A percentile compares a stretch with the other conserved stretches of the same genome.
These are phyloP conservation scores for Graphium colonna DNA, from an alignment of 2,888 invertebrate species.

Conservation along the genomic window DNA sequence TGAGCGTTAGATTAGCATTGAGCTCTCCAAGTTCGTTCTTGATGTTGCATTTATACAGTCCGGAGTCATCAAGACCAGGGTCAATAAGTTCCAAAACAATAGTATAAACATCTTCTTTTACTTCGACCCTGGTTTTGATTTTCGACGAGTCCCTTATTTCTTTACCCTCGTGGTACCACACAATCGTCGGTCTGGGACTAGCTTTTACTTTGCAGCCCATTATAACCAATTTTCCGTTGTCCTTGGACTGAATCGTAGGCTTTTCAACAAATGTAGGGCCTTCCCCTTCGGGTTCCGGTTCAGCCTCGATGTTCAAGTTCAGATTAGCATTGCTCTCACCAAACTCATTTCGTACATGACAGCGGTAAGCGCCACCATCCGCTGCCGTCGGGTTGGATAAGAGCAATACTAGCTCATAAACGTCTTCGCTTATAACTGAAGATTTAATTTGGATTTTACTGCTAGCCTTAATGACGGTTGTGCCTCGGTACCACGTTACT, in stretches of 20 bases:
- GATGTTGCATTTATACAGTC: slow-evolving; percentile 98
- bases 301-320: slow-evolving; percentile 97
- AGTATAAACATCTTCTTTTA: slow-evolving; percentile 89
- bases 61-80: slow-evolving; percentile 97
- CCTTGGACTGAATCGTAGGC: slow-evolving; percentile 90
- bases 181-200: slow-evolving; percentile 72
- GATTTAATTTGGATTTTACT: slow-evolving; percentile 91
- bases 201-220: slow-evolving; percentile 77
- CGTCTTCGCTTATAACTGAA: slow-evolving; percentile 88
- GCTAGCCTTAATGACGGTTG: slow-evolving; percentile 90
- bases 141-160: slow-evolving; percentile 90
- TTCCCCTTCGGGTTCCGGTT: slow-evolving; percentile 95
- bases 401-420: slow-evolving; percentile 90
- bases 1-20: slow-evolving; percentile 97
- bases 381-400: slow-evolving; percentile 74
- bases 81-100: slow-evolving; percentile 93
- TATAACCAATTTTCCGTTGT: slow-evolving; percentile 72
- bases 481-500: slow-evolving; percentile 97
- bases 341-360: slow-evolving; percentile 96
- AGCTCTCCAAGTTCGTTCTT: slow-evolving; percentile 97
- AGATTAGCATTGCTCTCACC: slow-evolving; percentile 98
- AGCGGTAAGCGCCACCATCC: slow-evolving; percentile 84
- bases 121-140: slow-evolving; percentile 89
- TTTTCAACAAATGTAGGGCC: slow-evolving; percentile 97
- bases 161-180: slow-evolving; percentile 76